phyloP scores from a whole-genome alignment of 2,113 vertebrate genomes.

The Bolborhynchus lineola region DNA sequence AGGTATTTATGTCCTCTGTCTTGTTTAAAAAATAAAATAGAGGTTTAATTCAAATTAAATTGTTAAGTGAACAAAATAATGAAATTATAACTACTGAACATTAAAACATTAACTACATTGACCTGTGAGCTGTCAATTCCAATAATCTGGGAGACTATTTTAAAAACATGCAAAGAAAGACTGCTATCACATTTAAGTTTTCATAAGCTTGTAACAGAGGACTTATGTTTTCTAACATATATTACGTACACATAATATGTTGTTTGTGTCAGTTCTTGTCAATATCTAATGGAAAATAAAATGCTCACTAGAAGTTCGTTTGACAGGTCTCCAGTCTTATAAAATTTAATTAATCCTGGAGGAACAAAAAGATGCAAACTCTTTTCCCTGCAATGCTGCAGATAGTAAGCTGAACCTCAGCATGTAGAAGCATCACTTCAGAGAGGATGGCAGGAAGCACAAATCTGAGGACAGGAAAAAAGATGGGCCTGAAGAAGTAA shows the following conservation, averaged over 20 bases:
- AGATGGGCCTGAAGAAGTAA: neutral
- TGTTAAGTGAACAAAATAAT: neutral
- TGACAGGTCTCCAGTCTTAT: neutral
- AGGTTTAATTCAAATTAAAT: neutral
- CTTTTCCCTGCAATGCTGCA: neutral
- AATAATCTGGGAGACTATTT: neutral
- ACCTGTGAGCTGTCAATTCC: neutral
- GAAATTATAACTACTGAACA: neutral
- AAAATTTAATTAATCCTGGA: neutral
- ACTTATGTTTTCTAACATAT: neutral
- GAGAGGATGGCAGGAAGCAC: rapidly evolving
- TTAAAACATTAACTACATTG: neutral
- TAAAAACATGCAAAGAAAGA: neutral
- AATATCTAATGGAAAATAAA: neutral
- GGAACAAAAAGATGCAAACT: neutral
- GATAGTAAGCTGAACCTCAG: neutral
- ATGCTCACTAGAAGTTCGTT: neutral
- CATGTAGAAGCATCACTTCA: neutral
- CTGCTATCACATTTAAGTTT: neutral
- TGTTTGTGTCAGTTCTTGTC: neutral
- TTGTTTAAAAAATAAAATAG: neutral
- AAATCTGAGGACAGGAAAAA: neutral
- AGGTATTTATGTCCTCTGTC: neutral
- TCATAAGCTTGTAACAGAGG: neutral
- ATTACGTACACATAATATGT: neutral